Base-by-base conservation (phyloP, 2,113 vertebrate species). In the Pollachius pollachius region DNA sequence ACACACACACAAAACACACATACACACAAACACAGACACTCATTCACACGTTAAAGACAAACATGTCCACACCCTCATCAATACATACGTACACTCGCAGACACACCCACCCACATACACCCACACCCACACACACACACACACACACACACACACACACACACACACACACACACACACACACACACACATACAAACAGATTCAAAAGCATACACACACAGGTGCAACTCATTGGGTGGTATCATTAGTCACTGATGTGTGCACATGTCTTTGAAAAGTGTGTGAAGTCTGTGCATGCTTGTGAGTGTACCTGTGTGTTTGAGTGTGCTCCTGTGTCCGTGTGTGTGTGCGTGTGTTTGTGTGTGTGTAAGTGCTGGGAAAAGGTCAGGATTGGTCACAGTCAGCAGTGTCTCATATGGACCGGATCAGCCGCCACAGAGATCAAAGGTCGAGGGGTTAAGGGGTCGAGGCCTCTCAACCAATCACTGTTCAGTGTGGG, bases 371-470 rank as follows among this genome's bases (percentile, higher is more conserved):
- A 61, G 85, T 77, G 52, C 65, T 34, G 67, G 63, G 59, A 65
- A 69, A 77, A 41, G 84, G 76, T 79, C 71, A 77, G 11, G 71
- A 25, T 77, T 65, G 81, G 83, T 85, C 78, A 80, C 78, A 86
- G 82, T 88, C 79, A 82, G 85, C 81, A 84, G 82, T 85, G 83
- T 85, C 87, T 88, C 85, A 87, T 84, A 89, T 83, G 83, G 83
- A 89, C 78, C 81, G 74, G 87, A 87, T 89, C 82, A 91, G 85
- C 82, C 78, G 16, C 61, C 69, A 62, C 65, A 67, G 59, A 58
- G 84, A 80, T 86, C 79, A 78, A 57, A 76, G 82, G 76, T 77
- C 69, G 68, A 3, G 9, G 63, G 83, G 77, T 81, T 64, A 80
- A 80, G 73, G 30, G 85, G 81, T 80, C 78, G 72, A 79, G 72